Conservation (phyloP, 2,113 vertebrate species). For the Python bivittatus region DNA sequence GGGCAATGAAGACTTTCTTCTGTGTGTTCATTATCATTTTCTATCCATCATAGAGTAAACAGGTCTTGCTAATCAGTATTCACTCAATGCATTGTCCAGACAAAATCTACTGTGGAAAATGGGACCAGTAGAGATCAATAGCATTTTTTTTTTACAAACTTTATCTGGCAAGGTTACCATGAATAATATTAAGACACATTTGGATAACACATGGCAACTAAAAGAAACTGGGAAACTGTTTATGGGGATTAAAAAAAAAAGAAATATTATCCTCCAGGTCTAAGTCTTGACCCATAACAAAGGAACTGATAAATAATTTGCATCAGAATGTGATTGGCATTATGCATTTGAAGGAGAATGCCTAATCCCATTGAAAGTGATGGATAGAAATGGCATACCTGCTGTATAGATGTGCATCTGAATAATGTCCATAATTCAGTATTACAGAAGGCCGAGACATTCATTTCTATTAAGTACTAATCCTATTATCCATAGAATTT, state of each 20-base stretch:
- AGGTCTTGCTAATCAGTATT: slow-evolving; percentile 60
- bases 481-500: not conserved
- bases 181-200: slow-evolving; percentile 41
- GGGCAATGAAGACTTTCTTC: slow-evolving; percentile 18
- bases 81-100: slow-evolving; percentile 36
- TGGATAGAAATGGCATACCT: not conserved
- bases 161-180: slow-evolving; percentile 54
- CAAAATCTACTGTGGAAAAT: slow-evolving; percentile 60
- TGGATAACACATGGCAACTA: not conserved
- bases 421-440: not conserved
- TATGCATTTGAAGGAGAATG: not conserved
- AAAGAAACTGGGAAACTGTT: not conserved
- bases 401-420: not conserved
- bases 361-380: not conserved
- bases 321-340: not conserved
- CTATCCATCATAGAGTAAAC: slow-evolving; percentile 41
- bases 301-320: not conserved
- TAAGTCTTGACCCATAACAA: not conserved
- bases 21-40: slow-evolving; percentile 60
- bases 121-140: slow-evolving; percentile 61
- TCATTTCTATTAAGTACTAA: not conserved
- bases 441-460: not conserved
- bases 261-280: not conserved
- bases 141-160: slow-evolving; percentile 53
- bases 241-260: not conserved